Evolutionary conservation across 30 jellyfish, hydroid and myxozoan genomes (phyloP), one percentile per base, ranked within the genome.

Genomic region (Nemopilema nomurai): DNA sequence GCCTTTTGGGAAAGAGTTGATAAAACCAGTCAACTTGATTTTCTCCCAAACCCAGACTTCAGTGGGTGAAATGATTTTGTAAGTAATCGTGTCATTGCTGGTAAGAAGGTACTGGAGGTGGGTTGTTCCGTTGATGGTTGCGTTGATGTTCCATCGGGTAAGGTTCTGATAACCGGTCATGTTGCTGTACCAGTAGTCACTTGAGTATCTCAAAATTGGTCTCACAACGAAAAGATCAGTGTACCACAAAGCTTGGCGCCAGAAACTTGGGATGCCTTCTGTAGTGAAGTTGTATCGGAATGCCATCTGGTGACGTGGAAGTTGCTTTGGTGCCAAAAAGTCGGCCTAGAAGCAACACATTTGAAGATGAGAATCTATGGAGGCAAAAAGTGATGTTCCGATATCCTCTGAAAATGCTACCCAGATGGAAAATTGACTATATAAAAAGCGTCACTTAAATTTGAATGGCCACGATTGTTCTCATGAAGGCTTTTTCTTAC

Each of bases 251-350:
- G 52, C 57, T 21, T 65, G 84, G 26, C 82, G 89, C 88, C 89
- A 85, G 49, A 67, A 67, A 53, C 73, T 50, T 18, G 94, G 94
- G 22, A 85, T 28, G 19, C 63, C 79, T 68, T 85, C 89, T 24
- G 76, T 71, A 53, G 88, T 85, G 94, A n/a, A 85, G 84, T 75
- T 67, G 71, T 62, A 9, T 74, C 89, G 77, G 94, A 74, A 76
- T 0, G 94, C 87, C 89, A 85, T 64, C 50, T 76, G 87, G 73
- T 85, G 89, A 52, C 94, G 94, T n/a, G 94, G 94, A 28, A 85
- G 86, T 3, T 67, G 62, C 76, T 85, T 76, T 28, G 89, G 88
- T 65, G 88, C 87, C 31, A 85, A 19, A 67, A 85, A 66, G 67
- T 85, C 94, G 31, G 74, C 73, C 89, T 82, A 62, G n/a, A 49